phyloP scores from a whole-genome alignment of 2,113 vertebrate genomes.

The Madoqua kirkii region DNA sequence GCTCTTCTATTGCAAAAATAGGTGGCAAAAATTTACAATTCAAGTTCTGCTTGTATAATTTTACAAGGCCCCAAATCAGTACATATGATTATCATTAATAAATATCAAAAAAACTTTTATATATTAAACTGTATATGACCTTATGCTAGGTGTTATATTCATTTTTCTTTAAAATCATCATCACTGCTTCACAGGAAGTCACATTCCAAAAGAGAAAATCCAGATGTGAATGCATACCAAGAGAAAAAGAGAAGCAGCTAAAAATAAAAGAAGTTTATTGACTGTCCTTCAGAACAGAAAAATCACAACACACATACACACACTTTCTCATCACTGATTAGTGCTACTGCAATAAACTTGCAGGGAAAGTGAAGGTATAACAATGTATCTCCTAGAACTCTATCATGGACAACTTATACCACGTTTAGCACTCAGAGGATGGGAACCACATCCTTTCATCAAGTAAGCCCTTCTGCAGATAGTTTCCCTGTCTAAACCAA shows the following conservation, averaged over 20 bases:
- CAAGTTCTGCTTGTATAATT: background rate
- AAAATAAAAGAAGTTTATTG: background rate
- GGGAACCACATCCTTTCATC: background rate
- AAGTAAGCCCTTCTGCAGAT: background rate
- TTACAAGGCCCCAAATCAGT: background rate
- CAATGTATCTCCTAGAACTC: background rate
- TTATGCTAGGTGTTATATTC: background rate
- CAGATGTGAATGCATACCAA: background rate
- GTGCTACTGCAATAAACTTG: background rate
- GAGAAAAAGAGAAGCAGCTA: background rate
- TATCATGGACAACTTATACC: background rate
- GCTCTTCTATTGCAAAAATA: slow-evolving; percentile 2
- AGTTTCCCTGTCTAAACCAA: background rate
- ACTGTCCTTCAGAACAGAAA: background rate
- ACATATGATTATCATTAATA: background rate
- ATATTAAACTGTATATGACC: background rate
- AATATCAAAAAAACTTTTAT: background rate
- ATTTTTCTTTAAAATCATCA: background rate
- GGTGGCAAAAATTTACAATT: background rate
- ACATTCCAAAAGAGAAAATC: slow-evolving; percentile 35
- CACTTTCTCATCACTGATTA: background rate
- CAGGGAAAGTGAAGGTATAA: background rate
- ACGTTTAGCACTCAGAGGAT: background rate
- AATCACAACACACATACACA: background rate
- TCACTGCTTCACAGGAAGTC: background rate